Conservation (phyloP, 2,888 invertebrate genomes). For the Buathra laborator region DNA sequence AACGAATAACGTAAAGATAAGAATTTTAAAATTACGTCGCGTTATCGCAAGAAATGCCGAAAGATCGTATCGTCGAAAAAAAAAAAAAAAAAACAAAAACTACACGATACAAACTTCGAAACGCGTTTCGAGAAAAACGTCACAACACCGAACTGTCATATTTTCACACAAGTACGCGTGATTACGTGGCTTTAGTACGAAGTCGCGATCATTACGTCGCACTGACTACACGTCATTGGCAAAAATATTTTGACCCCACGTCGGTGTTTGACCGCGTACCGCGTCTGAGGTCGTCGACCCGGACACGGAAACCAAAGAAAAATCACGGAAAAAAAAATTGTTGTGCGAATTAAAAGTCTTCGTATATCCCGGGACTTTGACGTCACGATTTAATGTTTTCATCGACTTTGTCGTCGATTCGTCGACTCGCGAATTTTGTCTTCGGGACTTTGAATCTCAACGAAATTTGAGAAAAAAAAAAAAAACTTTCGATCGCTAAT, state of each 20-base stretch:
- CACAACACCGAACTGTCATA: conserved; percentile 18
- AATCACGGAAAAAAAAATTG: background rate
- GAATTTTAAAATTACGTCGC: background rate
- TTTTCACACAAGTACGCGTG: background rate
- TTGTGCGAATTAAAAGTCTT: background rate
- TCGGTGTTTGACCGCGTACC: conserved; percentile 3
- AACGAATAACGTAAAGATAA: background rate
- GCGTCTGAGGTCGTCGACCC: conserved; percentile 4
- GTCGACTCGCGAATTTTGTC: background rate
- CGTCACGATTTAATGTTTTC: background rate
- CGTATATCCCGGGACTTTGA: background rate
- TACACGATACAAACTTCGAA: background rate
- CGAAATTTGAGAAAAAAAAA: background rate
- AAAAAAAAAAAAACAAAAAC: background rate
- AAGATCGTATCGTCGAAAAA: background rate
- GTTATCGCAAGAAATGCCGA: background rate
- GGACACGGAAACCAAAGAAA: background rate
- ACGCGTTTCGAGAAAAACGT: conserved; percentile 11
- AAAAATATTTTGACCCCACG: conserved; percentile 24
- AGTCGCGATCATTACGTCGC: background rate
- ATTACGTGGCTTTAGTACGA: background rate
- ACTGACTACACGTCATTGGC: background rate
- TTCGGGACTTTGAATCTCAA: background rate
- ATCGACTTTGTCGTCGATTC: background rate
- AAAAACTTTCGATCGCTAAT: background rate